phyloP scores from a whole-genome alignment of 2,797 vertebrate genomes.

The Enteromius argenteus region DNA sequence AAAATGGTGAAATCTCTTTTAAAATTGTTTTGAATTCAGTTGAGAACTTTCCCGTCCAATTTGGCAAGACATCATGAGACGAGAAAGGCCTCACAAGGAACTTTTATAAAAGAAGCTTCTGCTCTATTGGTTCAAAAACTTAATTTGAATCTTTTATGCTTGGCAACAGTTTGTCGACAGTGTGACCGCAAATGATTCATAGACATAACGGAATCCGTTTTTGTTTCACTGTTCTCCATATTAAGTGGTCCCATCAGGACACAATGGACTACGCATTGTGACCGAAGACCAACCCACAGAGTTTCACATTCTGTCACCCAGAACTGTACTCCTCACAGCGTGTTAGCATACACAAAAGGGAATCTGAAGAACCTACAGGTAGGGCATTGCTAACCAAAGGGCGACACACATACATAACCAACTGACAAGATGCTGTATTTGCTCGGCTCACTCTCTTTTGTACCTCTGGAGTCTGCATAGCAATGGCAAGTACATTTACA shows the following conservation, averaged over 20 bases:
- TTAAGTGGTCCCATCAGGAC: constrained; percentile 47
- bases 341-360: constrained; percentile 55
- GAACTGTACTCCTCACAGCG: constrained; percentile 57
- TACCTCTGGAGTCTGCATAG: constrained; percentile 68
- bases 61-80: constrained; percentile 11
- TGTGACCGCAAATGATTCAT: constrained; percentile 50
- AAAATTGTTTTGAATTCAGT: background rate
- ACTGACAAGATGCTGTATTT: constrained; percentile 63
- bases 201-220: constrained; percentile 46
- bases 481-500: constrained; percentile 71
- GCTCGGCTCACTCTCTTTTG: constrained; percentile 64
- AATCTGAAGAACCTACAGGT: constrained; percentile 59
- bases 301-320: constrained; percentile 48
- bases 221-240: constrained; percentile 40
- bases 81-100: constrained; percentile 14
- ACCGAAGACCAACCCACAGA: constrained; percentile 50
- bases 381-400: constrained; percentile 54
- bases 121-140: constrained; percentile 34
- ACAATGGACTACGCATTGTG: constrained; percentile 26
- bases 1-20: background rate
- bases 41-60: constrained; percentile 2
- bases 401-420: constrained; percentile 67
- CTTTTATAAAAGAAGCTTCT: constrained; percentile 10
- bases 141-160: constrained; percentile 38
- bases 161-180: constrained; percentile 28